Evolutionary conservation across 2,797 vertebrate genomes (phyloP), one percentile per base, ranked within the genome.

Genomic region (Platyrinchus mystaceus): DNA sequence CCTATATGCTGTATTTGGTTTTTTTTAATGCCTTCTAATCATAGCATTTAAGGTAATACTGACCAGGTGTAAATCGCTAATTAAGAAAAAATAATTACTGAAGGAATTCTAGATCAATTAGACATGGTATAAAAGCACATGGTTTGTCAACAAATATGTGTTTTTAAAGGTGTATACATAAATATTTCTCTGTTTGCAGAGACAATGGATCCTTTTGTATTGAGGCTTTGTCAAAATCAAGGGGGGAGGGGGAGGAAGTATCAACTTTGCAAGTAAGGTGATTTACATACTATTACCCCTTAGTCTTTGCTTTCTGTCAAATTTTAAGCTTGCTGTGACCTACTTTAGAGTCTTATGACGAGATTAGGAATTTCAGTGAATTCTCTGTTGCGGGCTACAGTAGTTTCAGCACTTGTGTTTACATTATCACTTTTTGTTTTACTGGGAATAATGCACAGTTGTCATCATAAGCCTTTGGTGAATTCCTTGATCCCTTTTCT

Each of bases 251-350:
- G 27, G 24, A 73, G 62, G 56, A 90, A 95, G 41, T 84, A 83
- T 55, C 49, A 92, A 67, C 73, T 96, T 95, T 79, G 53, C 75
- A 89, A 92, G 64, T 85, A 90, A 93, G 66, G 91, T 94, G 87
- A 94, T 97, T 94, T 96, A 60, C 91, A 90, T 93, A 46, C 82
- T 95, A 85, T 96, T 97, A 97, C 79, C 47, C 78, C 81, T 93
- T 94, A 82, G 59, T 84, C 82, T 95, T 96, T 90, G 74, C 84
- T 89, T 94, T 86, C 96, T 96, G 94, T 96, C 96, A 96, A 87
- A 95, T 90, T 88, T 93, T 93, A 96, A 97, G 96, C 96, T 97
- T 94, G 22, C 94, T 87, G 5, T 98, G 98, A 97, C 98, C 98
- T 97, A 98, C 95, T 97, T 98, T 87, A 69, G 62, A 77, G 86